Base-by-base conservation (phyloP, 2,113 vertebrate species). In the Chelonoidis abingdonii region DNA sequence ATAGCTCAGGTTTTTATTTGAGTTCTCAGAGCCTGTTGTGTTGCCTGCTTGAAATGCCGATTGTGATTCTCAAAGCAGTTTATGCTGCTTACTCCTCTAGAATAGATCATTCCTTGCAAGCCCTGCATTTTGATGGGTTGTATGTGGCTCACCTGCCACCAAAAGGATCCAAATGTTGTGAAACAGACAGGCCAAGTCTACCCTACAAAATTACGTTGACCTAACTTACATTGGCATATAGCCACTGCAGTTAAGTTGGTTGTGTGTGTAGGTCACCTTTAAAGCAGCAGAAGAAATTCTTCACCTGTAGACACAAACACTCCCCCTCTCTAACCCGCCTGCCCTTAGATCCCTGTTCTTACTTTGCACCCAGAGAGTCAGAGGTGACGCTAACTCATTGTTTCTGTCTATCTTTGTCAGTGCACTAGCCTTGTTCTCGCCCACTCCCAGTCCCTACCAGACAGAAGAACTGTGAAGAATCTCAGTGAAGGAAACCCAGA, bases 41-140 rank as follows among this genome's bases (percentile, higher is more conserved):
- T 41, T 97, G 87, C 79, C 90, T 95, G 93, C 95, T 97, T 97
- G 97, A 97, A 97, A 96, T 95, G 97, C 91, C 95, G 91, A 97
- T 97, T 1, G 91, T 97, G 93, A 92, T 95, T 93, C 96, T 96
- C 22, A 69, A 91, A 97, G 96, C 89, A 84, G 92, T 76, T 95
- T 87, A 38, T 94, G 92, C 81, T 97, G 76, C 95, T 83, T 75
- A 24, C n/a, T 96, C 44, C 96, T 93, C 89, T 92, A 92, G 10
- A 59, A 27, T 59, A 31, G 78, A 95, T 88, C 59, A 50, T 82
- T 97, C 69, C 78, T 94, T 81, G 82, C 72, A 89, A 95, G 92
- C 82, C 86, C 56, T 4, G 21, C 54, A 29, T 87, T 95, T 65
- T 47, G 86, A 27, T 38, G 95, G 89, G 93, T 82, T 87, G 78